Evolutionary conservation across 2,113 vertebrate species (phyloP).

Genomic region (Eublepharis macularius): DNA sequence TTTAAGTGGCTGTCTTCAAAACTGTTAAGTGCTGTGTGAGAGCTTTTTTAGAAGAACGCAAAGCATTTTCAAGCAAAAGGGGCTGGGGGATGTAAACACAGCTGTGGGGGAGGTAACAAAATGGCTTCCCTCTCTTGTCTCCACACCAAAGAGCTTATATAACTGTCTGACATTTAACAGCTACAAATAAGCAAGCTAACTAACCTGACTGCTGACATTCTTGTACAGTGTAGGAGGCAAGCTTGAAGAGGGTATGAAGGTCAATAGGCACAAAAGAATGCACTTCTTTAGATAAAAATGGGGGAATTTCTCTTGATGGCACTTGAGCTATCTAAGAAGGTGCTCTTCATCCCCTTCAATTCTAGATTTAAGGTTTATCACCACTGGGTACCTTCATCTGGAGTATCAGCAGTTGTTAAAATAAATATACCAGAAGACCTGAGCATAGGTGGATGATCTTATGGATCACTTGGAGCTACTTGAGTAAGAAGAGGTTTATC

Average conservation of each 20-base stretch:
- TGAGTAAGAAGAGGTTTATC: not conserved
- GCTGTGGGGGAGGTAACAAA: not conserved
- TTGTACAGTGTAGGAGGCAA: slow-evolving; percentile 10
- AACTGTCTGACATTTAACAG: slow-evolving; percentile 12
- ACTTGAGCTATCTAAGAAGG: not conserved
- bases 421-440: not conserved
- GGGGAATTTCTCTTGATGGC: not conserved
- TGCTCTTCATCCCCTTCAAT: not conserved
- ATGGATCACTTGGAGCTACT: too few species aligned
- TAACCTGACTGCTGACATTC: not conserved
- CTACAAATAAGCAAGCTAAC: not conserved
- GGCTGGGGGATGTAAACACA: slow-evolving; percentile 9
- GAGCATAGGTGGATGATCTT: too few species aligned
- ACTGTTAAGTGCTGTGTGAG: not conserved
- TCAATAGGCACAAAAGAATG: slow-evolving; percentile 25
- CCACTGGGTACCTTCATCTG: not conserved
- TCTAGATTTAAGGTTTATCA: not conserved
- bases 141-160: not conserved
- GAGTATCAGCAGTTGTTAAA: not conserved
- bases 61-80: not conserved
- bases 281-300: not conserved
- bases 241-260: not conserved
- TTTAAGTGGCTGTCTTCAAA: not conserved
- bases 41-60: rapidly evolving
- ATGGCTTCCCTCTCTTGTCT: not conserved